Conservation (phyloP, 92 coral and sea anemone species). For the Scolanthus callimorphus region DNA sequence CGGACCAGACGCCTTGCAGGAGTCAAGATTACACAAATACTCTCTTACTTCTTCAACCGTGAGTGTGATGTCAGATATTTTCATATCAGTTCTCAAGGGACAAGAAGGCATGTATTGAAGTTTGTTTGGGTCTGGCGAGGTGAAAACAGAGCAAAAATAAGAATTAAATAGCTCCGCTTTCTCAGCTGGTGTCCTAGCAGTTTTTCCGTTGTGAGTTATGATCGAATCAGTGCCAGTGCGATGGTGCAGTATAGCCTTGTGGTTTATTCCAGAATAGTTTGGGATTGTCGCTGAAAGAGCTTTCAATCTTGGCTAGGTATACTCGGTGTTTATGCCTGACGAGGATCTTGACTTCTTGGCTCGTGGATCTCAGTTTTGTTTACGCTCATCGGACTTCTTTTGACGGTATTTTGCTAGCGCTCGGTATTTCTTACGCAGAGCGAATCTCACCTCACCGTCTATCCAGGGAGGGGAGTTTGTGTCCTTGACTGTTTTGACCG, state of each 20-base stretch:
- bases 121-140: background rate
- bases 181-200: conserved; percentile 5
- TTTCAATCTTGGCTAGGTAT: conserved; percentile 46
- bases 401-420: conserved; percentile 32
- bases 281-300: conserved; percentile 52
- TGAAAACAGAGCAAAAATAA: background rate
- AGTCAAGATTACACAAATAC: background rate
- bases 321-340: conserved; percentile 34
- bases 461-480: conserved; percentile 61
- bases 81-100: conserved; percentile 17
- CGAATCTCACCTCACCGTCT: conserved; percentile 40
- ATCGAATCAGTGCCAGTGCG: background rate
- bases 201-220: background rate
- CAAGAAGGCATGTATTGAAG: conserved; percentile 1
- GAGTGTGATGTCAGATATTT: conserved; percentile 8
- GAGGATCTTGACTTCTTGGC: conserved; percentile 31
- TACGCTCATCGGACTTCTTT: conserved; percentile 29
- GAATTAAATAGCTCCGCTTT: background rate
- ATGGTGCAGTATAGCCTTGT: background rate
- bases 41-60: background rate
- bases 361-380: conserved; percentile 32
- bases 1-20: conserved; percentile 33
- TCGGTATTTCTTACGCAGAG: conserved; percentile 46
- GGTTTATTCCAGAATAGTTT: too few relatives aligned
- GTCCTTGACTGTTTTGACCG: conserved; percentile 34